These are phyloP conservation scores for Xenopus borealis DNA, from an alignment of 2,113 vertebrate species.

Conservation along the genomic window DNA sequence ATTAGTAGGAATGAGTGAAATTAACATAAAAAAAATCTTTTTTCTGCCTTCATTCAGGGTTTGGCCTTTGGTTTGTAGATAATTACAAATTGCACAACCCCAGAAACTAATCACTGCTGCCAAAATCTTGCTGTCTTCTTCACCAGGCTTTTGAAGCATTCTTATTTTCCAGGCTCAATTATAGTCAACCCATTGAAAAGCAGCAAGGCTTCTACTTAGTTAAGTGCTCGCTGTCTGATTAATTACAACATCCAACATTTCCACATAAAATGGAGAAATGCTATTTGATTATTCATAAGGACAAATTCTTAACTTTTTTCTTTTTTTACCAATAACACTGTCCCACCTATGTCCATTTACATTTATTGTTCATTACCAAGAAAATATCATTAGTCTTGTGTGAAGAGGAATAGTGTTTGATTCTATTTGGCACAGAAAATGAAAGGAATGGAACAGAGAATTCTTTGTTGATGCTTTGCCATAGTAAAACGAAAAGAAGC, in stretches of 20 bases:
- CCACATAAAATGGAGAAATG: too few relatives aligned
- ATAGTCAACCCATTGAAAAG: slow-evolving; percentile 64
- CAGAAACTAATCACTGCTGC: slow-evolving; percentile 66
- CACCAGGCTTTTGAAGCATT: slow-evolving; percentile 66
- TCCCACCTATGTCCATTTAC: too few relatives aligned
- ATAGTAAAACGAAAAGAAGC: slow-evolving; percentile 57
- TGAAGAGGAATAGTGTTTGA: slow-evolving; percentile 57
- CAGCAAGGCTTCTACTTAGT: slow-evolving; percentile 57
- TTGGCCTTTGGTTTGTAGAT: slow-evolving; percentile 65
- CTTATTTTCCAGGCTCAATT: slow-evolving; percentile 49
- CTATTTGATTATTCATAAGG: too few relatives aligned
- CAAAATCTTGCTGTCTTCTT: slow-evolving; percentile 56
- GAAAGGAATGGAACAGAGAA: slow-evolving; percentile 61
- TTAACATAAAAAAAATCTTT: too few relatives aligned
- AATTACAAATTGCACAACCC: slow-evolving; percentile 71
- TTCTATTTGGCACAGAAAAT: slow-evolving; percentile 57
- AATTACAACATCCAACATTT: slow-evolving; percentile 47
- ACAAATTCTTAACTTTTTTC: too few relatives aligned
- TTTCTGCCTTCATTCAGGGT: slow-evolving; percentile 55
- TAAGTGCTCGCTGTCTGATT: slow-evolving; percentile 61
- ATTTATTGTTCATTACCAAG: background rate
- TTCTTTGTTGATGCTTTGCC: slow-evolving; percentile 69
- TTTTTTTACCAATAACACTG: too few relatives aligned
- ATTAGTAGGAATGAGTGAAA: too few relatives aligned
- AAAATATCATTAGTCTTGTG: background rate